phyloP scores from a whole-genome alignment of 2,888 invertebrate genomes.

The Alloplasta piceator region DNA sequence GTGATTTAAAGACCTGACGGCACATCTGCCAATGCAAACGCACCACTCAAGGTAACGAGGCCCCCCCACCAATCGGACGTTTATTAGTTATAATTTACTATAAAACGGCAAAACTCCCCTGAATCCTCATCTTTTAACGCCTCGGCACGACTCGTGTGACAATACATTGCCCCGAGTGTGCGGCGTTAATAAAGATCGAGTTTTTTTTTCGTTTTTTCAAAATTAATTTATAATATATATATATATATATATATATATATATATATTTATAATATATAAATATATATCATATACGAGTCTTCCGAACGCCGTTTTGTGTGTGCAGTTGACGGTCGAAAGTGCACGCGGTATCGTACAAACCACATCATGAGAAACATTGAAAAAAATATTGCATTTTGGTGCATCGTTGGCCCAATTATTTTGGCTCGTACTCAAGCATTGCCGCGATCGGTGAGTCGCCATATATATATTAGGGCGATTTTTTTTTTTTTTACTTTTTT shows the following conservation, averaged over 20 bases:
- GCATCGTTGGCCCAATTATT: conserved; percentile 31
- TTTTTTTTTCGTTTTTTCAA: not conserved
- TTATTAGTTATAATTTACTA: conserved; percentile 83
- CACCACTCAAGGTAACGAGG: conserved; percentile 80
- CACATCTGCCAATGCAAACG: conserved; percentile 83
- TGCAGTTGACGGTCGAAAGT: conserved; percentile 43
- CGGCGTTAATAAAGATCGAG: not conserved
- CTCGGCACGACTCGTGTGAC: conserved; percentile 62
- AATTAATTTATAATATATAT: not conserved
- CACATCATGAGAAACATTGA: conserved; percentile 21
- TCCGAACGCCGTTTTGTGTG: conserved; percentile 23
- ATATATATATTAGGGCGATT: too few relatives aligned
- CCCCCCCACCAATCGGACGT: conserved; percentile 67
- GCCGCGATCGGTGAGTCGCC: conserved; percentile 76
- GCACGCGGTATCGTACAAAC: conserved; percentile 8
- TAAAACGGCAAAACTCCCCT: conserved; percentile 82
- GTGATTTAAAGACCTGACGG: conserved; percentile 81
- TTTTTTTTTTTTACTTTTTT: too few relatives aligned
- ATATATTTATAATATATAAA: too few relatives aligned
- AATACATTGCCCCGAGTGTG: conserved; percentile 31
- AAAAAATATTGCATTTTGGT: conserved; percentile 26
- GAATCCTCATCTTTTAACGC: conserved; percentile 78
- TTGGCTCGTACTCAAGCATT: conserved; percentile 61
- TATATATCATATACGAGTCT: conserved; percentile 4
- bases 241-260: too few relatives aligned